Conservation (phyloP, 2,888 invertebrate species). For the Watsonalla binaria region DNA sequence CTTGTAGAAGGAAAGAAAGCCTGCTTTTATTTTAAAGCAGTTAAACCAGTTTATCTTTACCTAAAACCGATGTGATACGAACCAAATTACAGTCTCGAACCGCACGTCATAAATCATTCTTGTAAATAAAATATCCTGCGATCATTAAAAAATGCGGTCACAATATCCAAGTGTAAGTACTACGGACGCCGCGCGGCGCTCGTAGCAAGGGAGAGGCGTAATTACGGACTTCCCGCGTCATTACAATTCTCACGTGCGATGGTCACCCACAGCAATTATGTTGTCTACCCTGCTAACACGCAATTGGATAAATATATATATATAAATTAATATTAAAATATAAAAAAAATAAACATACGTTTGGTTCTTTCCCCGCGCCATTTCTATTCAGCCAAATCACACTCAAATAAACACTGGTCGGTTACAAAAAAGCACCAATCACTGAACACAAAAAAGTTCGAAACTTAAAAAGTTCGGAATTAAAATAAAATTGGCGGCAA, state of each 20-base stretch:
- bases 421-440: slow-evolving; percentile 29
- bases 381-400: slow-evolving; percentile 40
- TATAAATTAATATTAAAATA: slow-evolving; percentile 7
- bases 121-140: neutral
- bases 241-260: slow-evolving; percentile 31
- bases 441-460: slow-evolving; percentile 46
- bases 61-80: neutral
- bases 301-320: slow-evolving; percentile 14
- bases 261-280: slow-evolving; percentile 35
- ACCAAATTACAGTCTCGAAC: neutral
- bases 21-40: no score
- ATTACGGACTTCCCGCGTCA: slow-evolving; percentile 45
- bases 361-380: slow-evolving; percentile 61
- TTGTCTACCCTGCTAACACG: slow-evolving; percentile 16
- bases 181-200: slow-evolving; percentile 2
- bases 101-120: neutral
- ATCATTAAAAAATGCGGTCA: slow-evolving; percentile 1
- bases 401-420: slow-evolving; percentile 32
- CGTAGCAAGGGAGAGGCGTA: slow-evolving; percentile 31
- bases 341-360: slow-evolving; percentile 45
- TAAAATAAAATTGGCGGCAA: slow-evolving; percentile 59
- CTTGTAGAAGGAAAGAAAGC: no score
- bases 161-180: slow-evolving; percentile 7
- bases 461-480: slow-evolving; percentile 27
- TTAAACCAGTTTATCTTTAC: no score